phyloP scores from a whole-genome alignment of 2,888 invertebrate genomes.

The Leptarthrus brevirostris region DNA sequence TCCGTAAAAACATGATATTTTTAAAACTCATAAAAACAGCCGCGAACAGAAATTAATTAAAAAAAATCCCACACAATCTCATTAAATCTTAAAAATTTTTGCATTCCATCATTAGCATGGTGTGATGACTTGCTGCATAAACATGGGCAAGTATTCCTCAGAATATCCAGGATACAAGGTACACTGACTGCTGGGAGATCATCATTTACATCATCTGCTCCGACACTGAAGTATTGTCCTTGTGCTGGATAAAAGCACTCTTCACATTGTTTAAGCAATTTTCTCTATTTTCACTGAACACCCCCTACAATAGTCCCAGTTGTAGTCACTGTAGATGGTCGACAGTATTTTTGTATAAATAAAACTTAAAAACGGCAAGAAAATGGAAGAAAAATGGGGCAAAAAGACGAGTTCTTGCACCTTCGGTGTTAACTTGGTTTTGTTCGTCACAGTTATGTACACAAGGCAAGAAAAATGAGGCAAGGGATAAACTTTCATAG shows the following conservation, averaged over 20 bases:
- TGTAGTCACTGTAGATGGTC: slow-evolving; percentile 1
- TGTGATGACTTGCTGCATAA: slow-evolving; percentile 2
- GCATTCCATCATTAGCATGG: slow-evolving; percentile 12
- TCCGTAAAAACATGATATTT: neutral
- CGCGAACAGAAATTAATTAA: neutral
- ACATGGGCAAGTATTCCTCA: neutral
- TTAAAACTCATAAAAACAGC: neutral
- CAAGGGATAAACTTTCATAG: neutral
- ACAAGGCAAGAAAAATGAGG: neutral
- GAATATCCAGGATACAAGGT: neutral
- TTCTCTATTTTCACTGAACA: slow-evolving; percentile 1
- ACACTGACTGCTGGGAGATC: neutral
- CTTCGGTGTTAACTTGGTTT: slow-evolving; percentile 32
- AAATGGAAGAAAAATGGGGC: neutral
- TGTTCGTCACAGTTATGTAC: slow-evolving; percentile 1
- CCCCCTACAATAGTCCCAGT: neutral
- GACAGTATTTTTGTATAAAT: slow-evolving; percentile 9
- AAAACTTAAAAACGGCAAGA: slow-evolving; percentile 12
- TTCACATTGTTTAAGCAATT: slow-evolving; percentile 37
- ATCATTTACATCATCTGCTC: slow-evolving; percentile 41
- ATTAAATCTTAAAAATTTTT: slow-evolving; percentile 16
- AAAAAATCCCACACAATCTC: slow-evolving; percentile 17
- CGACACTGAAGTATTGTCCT: slow-evolving; percentile 22
- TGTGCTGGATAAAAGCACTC: slow-evolving; percentile 7
- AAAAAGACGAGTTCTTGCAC: slow-evolving; percentile 20